Conservation (phyloP, 2,113 vertebrate genomes). For the Athene noctua region DNA sequence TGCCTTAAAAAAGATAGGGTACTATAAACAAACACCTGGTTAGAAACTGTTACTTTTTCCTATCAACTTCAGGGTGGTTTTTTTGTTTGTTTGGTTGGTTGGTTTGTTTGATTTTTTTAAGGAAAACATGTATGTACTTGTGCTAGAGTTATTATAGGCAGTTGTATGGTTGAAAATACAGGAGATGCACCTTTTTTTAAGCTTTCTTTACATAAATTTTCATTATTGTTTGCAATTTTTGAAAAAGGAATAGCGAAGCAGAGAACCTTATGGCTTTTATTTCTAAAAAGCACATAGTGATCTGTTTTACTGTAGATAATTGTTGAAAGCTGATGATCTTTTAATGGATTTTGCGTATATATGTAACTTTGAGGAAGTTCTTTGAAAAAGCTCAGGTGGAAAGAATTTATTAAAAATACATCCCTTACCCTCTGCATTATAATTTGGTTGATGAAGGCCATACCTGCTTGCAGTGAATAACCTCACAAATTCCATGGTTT, state of each 20-base stretch:
- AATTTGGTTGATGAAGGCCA: background rate
- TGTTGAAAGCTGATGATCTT: background rate
- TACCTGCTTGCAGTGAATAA: background rate
- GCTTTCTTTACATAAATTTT: background rate
- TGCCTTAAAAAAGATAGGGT: background rate
- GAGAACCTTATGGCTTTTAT: background rate
- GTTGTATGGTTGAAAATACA: background rate
- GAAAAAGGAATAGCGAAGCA: background rate
- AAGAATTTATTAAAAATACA: background rate
- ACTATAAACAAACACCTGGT: background rate
- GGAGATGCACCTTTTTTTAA: background rate
- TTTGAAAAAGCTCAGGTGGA: background rate
- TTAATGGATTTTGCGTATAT: background rate
- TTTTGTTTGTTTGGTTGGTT: background rate
- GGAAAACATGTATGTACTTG: background rate
- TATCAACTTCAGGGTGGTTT: background rate
- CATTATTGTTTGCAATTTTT: background rate
- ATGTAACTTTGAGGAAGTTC: background rate
- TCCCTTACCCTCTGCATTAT: background rate
- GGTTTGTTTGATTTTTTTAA: background rate
- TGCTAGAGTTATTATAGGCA: background rate
- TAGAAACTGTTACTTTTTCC: background rate
- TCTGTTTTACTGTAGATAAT: background rate
- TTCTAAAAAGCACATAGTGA: background rate
- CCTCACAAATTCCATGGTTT: background rate